phyloP scores from a whole-genome alignment of 2,888 invertebrate species.

The Alcis repandata region DNA sequence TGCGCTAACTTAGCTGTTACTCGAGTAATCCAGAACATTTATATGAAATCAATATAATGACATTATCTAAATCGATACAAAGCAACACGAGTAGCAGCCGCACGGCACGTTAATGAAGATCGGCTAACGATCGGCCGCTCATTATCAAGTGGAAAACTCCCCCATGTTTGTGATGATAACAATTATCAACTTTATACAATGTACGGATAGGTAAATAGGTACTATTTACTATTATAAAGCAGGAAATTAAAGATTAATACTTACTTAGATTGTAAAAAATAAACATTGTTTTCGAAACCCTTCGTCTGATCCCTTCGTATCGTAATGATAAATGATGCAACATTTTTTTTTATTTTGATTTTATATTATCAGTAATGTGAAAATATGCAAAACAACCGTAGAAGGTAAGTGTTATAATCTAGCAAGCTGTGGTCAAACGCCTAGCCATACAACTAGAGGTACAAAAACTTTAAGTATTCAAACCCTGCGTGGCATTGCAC shows the following conservation, averaged over 20 bases:
- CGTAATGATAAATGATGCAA: too few relatives aligned
- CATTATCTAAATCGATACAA: background rate
- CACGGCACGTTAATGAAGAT: conserved; percentile 28
- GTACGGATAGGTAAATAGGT: conserved; percentile 4
- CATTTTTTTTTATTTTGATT: too few relatives aligned
- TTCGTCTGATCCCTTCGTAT: too few relatives aligned
- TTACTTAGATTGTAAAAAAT: too few relatives aligned
- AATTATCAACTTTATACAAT: conserved; percentile 34
- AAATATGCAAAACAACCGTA: too few relatives aligned
- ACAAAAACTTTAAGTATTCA: too few relatives aligned
- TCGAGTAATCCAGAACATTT: background rate
- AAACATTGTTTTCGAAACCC: too few relatives aligned
- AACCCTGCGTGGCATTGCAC: too few relatives aligned
- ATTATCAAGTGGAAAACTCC: conserved; percentile 47
- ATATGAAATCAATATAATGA: background rate
- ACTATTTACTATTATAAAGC: conserved; percentile 3
- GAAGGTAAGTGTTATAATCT: too few relatives aligned
- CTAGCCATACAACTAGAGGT: background rate
- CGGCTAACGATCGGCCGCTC: conserved; percentile 26
- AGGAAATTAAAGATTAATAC: too few relatives aligned
- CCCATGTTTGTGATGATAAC: conserved; percentile 38
- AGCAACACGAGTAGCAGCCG: background rate
- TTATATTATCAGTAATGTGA: too few relatives aligned
- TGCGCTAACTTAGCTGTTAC: background rate
- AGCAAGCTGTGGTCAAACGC: too few relatives aligned